Base-by-base conservation (phyloP, 2,888 invertebrate genomes). In the Cordilura impudica region DNA sequence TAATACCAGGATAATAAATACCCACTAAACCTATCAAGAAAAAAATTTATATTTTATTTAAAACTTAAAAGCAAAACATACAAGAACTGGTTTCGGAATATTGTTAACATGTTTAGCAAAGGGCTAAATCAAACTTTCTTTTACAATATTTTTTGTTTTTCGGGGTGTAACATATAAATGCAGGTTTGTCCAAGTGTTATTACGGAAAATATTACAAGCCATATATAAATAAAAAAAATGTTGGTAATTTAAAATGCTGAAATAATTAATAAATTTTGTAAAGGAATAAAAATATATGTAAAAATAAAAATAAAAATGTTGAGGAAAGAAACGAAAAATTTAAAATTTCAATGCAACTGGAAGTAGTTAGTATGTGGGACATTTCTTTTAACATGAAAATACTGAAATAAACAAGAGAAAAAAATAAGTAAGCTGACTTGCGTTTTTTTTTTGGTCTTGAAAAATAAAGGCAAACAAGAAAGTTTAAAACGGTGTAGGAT, bases 1-100 rank as follows among this genome's bases (percentile, higher is more conserved):
- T 63, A 49, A 63, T 47, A 45, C 18, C 6, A 47, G 49, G n/a
- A 61, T 16, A 61, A 61, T 61, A 45, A 63, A 63, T 47, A n/a
- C n/a, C 47, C 61, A 47, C 47, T 63, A 63, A n/a, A 49, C 47
- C 61, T 47, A 31, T 47, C 61, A 31, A 31, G 10, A 2, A 6
- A 31, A 31, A 31, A 2, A 26, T 4, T 6, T 4, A 26, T 6
- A 10, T 31, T 31, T 8, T 31, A 5, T 29, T 31, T 31, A 31
- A 31, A 31, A 6, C 12, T 10, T 10, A 31, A 31, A 31, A 31
- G 3, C 6, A 29, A 29, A 31, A 31, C 2, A 31, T 31, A 31
- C 1, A 31, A 31, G 12, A 31, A 31, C 2, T 31, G 1, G 10
- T 31, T 10, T 12, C n/a, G n/a, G 12, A 10, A 2, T 31, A 31